Evolutionary conservation across 2,113 vertebrate genomes (phyloP), one percentile per base, ranked within the genome.

Genomic region (Myanophis thanlyinensis): DNA sequence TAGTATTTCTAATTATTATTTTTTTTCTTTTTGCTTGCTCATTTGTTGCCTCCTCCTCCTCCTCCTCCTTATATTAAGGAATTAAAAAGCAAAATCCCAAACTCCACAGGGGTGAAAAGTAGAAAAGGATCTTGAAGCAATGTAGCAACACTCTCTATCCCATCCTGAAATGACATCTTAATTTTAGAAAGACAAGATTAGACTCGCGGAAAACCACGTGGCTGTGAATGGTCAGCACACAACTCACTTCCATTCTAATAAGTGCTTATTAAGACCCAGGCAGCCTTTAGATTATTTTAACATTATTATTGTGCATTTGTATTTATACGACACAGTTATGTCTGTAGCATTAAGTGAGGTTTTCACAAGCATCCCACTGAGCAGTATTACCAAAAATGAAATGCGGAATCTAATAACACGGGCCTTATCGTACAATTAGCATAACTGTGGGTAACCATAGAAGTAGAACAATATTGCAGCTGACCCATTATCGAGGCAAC

Each of bases 401-500:
- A 96, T 90, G 80, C 85, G 73, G 89, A 85, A 27, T 94, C 91
- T 95, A 92, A 95, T 95, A 93, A 94, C 85, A 87, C 9, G 18
- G 25, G 93, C 91, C 88, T 93, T 95, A 93, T 95, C 93, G 87
- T 84, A 87, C 95, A 97, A 97, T 97, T 97, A 97, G 95, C 97
- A 96, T 96, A 93, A 94, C 87, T 95, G 93, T 49, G 94, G 96
- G 95, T 90, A 93, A 96, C 95, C 94, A 87, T 95, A 95, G 25
- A 80, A 96, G 93, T 94, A 95, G 95, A 96, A 90, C 91, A 94
- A 51, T 95, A 92, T 95, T 95, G 93, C 95, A 44, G 96, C 96
- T 97, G 97, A 98, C 97, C 97, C 96, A 93, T 97, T 96, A 96
- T 93, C 92, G 84, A 73, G 85, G 89, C 1, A 62, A 93, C 96